Base-by-base conservation (phyloP, 2,113 vertebrate species). In the Colius striatus region DNA sequence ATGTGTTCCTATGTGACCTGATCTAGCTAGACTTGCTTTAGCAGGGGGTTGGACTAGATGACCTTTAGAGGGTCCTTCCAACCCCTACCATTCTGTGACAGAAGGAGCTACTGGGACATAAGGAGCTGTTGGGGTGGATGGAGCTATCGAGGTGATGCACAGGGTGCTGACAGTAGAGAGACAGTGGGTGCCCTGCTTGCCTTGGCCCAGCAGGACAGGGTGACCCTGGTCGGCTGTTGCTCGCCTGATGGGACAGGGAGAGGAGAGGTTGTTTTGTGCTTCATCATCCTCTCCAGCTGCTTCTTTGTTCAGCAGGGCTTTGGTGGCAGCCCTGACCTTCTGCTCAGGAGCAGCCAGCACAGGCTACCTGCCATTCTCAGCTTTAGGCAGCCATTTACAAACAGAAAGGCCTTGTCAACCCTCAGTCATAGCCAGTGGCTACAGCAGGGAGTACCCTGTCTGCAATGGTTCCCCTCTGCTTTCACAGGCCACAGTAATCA, bases 221-320 rank as follows among this genome's bases (percentile, higher is more conserved):
- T 65, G 62, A 86, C 80, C 79, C 62, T 0, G 0, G 18, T 36
- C 16, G 11, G 36, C 20, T 25, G 60, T 67, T 76, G 58, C 32
- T 68, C 1, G 4, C 38, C 48, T 0, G 0, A 5, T 5, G n/a
- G 73, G 26, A 72, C n/a, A 12, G 17, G 47, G 16, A 41, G 26
- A 4, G 36, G n/a, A 54, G 65, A 41, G 16, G 21, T 27, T 25
- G 63, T 1, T 5, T 2, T 34, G 54, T 19, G 45, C 14, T 36
- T 13, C 36, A 5, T 62, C 13, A 3, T 3, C 91, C 71, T 58
- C 62, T 67, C 43, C 9, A 1, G 22, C 21, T 5, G 0, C 0
- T 0, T 11, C 45, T 48, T 25, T 51, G 67, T n/a, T 63, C 43
- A 2, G 3, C 43, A 18, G 41, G 30, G 5, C 55, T 51, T 7